A percentile compares a stretch with the other conserved stretches of the same genome.
These are phyloP conservation scores for Percopsis omiscomaycus DNA, from an alignment of 2,797 vertebrate species.

Conservation along the genomic window DNA sequence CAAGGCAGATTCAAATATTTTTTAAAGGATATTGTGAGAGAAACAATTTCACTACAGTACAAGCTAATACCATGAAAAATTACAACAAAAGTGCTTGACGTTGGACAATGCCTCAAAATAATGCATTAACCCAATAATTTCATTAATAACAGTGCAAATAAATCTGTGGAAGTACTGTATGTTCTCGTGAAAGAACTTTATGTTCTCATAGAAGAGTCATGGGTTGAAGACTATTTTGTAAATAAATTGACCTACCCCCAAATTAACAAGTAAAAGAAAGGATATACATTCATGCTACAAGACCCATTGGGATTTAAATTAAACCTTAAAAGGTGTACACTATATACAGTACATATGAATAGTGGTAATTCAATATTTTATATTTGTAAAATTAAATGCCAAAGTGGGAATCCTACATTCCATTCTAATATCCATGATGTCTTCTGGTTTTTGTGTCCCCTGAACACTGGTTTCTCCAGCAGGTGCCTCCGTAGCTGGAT, in stretches of 20 bases:
- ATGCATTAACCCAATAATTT: conserved; percentile 27
- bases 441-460: conserved; percentile 39
- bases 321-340: background rate
- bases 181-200: too few relatives aligned
- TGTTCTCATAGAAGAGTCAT: background rate
- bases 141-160: conserved; percentile 62
- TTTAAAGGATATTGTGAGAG: conserved; percentile 17
- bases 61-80: conserved; percentile 43
- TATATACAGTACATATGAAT: conserved; percentile 3
- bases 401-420: background rate
- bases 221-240: conserved; percentile 1
- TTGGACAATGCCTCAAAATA: conserved; percentile 22
- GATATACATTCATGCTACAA: conserved; percentile 1
- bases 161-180: background rate
- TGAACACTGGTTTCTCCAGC: conserved; percentile 85
- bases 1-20: background rate
- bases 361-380: conserved; percentile 14
- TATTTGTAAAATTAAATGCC: background rate
- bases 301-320: conserved; percentile 15
- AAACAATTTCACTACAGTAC: conserved; percentile 23
- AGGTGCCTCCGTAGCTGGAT: conserved; percentile 80
- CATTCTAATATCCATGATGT: conserved; percentile 5
- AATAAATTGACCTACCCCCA: background rate
- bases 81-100: conserved; percentile 50
- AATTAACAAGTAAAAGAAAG: background rate